Evolutionary conservation across 2,888 invertebrate species (phyloP).

Genomic region (Agonopterix heracliana): DNA sequence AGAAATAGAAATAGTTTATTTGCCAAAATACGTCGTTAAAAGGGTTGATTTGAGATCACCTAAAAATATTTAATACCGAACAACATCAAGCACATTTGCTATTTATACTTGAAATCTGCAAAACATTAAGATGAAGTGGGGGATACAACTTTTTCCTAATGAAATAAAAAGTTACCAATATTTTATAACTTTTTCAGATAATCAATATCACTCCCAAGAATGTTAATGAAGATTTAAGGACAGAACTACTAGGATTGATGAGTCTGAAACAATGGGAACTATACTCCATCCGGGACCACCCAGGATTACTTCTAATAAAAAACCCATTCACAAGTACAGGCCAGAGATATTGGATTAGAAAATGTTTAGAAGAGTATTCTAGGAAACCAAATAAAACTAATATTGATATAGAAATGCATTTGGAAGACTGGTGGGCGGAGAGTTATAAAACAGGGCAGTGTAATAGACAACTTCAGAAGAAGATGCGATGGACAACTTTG

Average conservation of each 20-base stretch:
- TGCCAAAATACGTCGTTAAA: no score
- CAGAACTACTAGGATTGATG: constrained; percentile 39
- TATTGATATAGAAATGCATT: constrained; percentile 70
- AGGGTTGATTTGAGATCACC: no score
- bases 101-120: no score
- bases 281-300: constrained; percentile 76
- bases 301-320: constrained; percentile 86
- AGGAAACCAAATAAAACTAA: constrained; percentile 83
- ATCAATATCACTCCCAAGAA: constrained; percentile 2
- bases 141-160: no score
- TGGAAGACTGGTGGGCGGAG: constrained; percentile 80
- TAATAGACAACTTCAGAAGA: constrained; percentile 52
- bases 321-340: constrained; percentile 89
- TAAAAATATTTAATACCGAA: no score
- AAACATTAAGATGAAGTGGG: no score
- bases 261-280: constrained; percentile 75
- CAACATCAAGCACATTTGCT: no score
- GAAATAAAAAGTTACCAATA: not conserved
- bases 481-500: constrained; percentile 94
- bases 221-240: constrained; percentile 27
- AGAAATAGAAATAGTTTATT: no score
- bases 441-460: constrained; percentile 59
- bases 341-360: constrained; percentile 89
- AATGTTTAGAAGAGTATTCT: constrained; percentile 86
- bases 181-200: not conserved